Evolutionary conservation across 2,888 invertebrate genomes (phyloP).

Genomic region (Prostheceraeus crozeri): DNA sequence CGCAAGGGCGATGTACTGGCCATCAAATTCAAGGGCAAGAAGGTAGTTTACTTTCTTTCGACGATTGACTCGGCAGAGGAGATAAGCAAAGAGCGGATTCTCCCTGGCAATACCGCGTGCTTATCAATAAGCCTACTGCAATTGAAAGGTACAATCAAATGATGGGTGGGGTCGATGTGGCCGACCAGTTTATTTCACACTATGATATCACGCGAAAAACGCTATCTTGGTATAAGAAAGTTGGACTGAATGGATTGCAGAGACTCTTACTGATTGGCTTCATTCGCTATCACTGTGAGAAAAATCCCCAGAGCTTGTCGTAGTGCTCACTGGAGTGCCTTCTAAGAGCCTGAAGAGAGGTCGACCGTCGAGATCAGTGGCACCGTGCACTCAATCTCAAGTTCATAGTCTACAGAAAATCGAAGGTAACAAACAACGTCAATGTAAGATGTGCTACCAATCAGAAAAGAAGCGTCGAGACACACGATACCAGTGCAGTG

Average conservation of each 20-base stretch:
- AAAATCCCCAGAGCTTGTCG: too few relatives aligned
- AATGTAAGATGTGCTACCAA: too few relatives aligned
- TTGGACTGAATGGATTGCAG: conserved; percentile 23
- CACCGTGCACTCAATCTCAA: too few relatives aligned
- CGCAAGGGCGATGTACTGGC: conserved; percentile 1
- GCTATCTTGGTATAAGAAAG: conserved; percentile 14
- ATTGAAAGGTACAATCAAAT: conserved; percentile 11
- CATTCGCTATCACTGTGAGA: conserved; percentile 22
- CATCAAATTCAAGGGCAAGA: conserved; percentile 20
- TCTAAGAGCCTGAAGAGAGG: too few relatives aligned
- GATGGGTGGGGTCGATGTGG: conserved; percentile 13
- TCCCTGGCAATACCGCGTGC: too few relatives aligned
- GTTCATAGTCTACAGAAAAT: too few relatives aligned
- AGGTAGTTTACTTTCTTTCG: conserved; percentile 11
- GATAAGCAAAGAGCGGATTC: conserved; percentile 1
- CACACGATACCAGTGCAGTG: too few relatives aligned
- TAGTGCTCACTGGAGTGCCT: too few relatives aligned
- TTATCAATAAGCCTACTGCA: conserved; percentile 22
- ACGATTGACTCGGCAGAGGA: conserved; percentile 14
- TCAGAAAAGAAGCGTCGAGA: too few relatives aligned
- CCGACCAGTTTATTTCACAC: conserved; percentile 16
- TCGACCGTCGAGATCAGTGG: too few relatives aligned
- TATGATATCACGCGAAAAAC: conserved; percentile 19
- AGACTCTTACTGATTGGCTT: conserved; percentile 10
- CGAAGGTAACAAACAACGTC: too few relatives aligned